These are phyloP conservation scores for Diarsia mendica DNA, from an alignment of 2,888 invertebrate species.

Conservation along the genomic window DNA sequence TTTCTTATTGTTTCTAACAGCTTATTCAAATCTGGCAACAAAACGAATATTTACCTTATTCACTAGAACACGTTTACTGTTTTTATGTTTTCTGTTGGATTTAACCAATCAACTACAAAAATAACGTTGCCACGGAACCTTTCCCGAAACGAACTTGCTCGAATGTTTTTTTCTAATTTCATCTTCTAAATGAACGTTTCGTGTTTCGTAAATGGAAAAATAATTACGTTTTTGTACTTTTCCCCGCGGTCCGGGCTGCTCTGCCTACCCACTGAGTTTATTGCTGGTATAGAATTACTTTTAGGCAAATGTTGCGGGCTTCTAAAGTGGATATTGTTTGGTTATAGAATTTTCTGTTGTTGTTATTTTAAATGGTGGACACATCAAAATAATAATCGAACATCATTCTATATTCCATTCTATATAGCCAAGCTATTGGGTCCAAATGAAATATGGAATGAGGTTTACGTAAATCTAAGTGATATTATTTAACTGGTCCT, in stretches of 20 bases:
- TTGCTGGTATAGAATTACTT: conserved; percentile 53
- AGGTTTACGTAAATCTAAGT: background rate
- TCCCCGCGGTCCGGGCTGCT: conserved; percentile 19
- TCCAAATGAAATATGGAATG: too few relatives aligned
- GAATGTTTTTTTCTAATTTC: conserved; percentile 68
- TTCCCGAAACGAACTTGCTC: conserved; percentile 60
- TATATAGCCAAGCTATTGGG: background rate
- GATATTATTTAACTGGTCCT: background rate
- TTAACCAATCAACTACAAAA: conserved; percentile 33
- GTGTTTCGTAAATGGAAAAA: conserved; percentile 70
- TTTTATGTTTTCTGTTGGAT: conserved; percentile 13
- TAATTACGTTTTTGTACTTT: conserved; percentile 67
- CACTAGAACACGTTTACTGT: background rate
- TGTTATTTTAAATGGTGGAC: background rate
- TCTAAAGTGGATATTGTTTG: conserved; percentile 37
- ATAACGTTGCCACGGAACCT: conserved; percentile 58
- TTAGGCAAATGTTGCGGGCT: conserved; percentile 45
- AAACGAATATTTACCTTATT: background rate
- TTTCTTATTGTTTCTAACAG: too few relatives aligned
- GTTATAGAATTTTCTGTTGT: conserved; percentile 10
- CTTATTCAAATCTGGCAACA: background rate
- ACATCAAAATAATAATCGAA: background rate
- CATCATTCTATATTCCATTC: background rate
- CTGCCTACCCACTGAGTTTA: conserved; percentile 31
- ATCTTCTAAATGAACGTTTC: conserved; percentile 70